These are phyloP conservation scores for Campopleginae sp. DNA, from an alignment of 2,888 invertebrate species.

Conservation along the genomic window DNA sequence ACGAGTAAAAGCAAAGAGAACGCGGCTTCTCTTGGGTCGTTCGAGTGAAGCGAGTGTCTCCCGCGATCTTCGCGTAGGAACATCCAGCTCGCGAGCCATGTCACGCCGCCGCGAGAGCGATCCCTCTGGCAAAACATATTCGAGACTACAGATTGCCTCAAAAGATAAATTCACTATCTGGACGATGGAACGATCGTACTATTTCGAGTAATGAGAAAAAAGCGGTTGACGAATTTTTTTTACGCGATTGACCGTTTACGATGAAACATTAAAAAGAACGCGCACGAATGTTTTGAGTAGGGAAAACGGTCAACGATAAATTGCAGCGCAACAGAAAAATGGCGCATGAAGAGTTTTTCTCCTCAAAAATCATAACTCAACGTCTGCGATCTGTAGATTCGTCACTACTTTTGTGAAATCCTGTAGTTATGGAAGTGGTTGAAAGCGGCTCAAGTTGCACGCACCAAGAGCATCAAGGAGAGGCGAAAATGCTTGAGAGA, in stretches of 20 bases:
- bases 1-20: constrained; percentile 16
- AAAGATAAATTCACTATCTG: background rate
- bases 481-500: constrained; percentile 29
- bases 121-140: constrained; percentile 42
- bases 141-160: background rate
- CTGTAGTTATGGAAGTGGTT: constrained; percentile 59
- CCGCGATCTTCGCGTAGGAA: constrained; percentile 57
- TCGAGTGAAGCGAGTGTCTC: constrained; percentile 37
- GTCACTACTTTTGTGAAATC: constrained; percentile 21
- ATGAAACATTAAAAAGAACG: background rate
- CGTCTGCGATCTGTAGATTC: background rate
- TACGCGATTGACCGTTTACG: background rate
- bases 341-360: background rate
- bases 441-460: constrained; percentile 24
- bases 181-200: background rate
- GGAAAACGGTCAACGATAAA: background rate
- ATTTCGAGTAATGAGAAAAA: background rate
- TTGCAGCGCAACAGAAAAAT: background rate
- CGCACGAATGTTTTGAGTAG: background rate
- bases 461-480: constrained; percentile 11
- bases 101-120: constrained; percentile 18
- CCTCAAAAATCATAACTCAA: background rate
- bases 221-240: background rate
- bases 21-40: constrained; percentile 17
- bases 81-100: constrained; percentile 34